Percentiles rank a stretch among this genome's conserved stretches.
These are phyloP conservation scores for Natrix natrix DNA, from an alignment of 2,797 vertebrate genomes.

Conservation along the genomic window DNA sequence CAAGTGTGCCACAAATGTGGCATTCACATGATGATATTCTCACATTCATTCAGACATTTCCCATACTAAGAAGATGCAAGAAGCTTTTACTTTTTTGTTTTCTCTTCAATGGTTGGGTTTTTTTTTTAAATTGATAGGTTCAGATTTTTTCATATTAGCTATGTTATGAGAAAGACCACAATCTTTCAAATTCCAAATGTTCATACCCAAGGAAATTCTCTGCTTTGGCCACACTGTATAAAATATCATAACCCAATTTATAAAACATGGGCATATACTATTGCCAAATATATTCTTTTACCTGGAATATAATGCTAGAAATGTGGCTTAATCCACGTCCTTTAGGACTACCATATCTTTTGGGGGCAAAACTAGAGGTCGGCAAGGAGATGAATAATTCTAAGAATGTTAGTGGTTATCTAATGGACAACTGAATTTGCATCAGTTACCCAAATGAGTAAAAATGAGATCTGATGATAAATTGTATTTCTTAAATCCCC, in stretches of 20 bases:
- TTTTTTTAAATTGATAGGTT: neutral
- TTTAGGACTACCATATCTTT: neutral
- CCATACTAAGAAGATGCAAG: neutral
- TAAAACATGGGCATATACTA: neutral
- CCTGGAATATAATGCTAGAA: neutral
- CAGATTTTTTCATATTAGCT: neutral
- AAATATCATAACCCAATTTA: neutral
- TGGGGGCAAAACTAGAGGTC: neutral
- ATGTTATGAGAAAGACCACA: neutral
- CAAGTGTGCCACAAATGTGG: neutral
- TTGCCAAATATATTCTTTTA: neutral
- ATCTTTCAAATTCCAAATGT: neutral
- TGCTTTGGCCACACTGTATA: neutral
- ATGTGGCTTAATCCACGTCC: neutral
- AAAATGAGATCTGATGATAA: neutral
- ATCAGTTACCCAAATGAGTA: neutral
- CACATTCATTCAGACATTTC: neutral
- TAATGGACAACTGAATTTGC: neutral
- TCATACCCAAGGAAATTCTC: neutral
- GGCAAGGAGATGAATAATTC: neutral
- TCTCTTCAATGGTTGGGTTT: neutral
- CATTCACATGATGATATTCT: neutral
- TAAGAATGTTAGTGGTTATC: neutral
- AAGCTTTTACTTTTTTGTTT: neutral
- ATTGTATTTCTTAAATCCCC: neutral